phyloP scores from a whole-genome alignment of 2,888 invertebrate species.

The Trypoxylon attenuatum region DNA sequence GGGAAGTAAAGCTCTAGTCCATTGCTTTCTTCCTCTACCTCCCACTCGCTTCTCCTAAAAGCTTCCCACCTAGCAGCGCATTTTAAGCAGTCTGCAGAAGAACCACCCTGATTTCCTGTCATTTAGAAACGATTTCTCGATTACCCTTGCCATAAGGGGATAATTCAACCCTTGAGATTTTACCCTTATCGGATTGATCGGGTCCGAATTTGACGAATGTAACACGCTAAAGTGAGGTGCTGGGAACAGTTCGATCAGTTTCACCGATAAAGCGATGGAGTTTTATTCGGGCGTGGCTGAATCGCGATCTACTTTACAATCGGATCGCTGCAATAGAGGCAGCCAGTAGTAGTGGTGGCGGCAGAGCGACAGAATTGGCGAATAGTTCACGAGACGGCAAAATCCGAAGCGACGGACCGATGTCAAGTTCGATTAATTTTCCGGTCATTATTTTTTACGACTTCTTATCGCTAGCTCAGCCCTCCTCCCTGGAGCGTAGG shows the following conservation, averaged over 20 bases:
- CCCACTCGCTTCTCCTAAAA: conserved; percentile 15
- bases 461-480: conserved; percentile 64
- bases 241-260: conserved; percentile 4
- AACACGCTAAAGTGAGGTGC: background rate
- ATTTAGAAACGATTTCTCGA: too few species aligned
- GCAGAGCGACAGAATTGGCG: too few species aligned
- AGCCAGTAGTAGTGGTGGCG: background rate
- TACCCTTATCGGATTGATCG: background rate
- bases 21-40: conserved; percentile 34
- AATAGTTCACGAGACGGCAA: conserved; percentile 61
- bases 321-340: conserved; percentile 35
- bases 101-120: background rate
- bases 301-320: conserved; percentile 17
- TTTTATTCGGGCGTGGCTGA: conserved; percentile 9
- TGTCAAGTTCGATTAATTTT: conserved; percentile 73
- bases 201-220: background rate
- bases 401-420: conserved; percentile 67
- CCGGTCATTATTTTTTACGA: conserved; percentile 74
- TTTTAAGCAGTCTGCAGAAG: background rate
- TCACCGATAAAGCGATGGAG: conserved; percentile 3
- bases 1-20: conserved; percentile 54
- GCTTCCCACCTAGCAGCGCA: conserved; percentile 7
- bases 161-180: too few species aligned
- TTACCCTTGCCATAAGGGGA: too few species aligned
- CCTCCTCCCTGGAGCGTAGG: conserved; percentile 20